Conservation (phyloP, 2,797 vertebrate genomes). For the Synaphobranchus kaupii region DNA sequence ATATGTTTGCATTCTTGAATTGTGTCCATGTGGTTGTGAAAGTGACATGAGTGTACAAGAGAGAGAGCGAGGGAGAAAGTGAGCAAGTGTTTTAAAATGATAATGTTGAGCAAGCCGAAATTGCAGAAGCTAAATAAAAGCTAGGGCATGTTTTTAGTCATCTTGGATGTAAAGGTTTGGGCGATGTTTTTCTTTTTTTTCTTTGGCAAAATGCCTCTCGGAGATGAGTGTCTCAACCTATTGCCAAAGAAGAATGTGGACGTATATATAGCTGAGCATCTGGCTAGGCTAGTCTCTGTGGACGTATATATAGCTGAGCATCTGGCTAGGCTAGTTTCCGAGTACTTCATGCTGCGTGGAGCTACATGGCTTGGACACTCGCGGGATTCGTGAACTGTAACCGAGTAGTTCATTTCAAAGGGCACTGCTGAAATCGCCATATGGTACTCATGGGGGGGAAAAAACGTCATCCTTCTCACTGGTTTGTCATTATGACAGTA, state of each 20-base stretch:
- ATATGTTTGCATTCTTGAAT: conserved; percentile 37
- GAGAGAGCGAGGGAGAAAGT: conserved; percentile 49
- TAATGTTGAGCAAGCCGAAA: conserved; percentile 22
- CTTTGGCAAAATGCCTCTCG: conserved; percentile 53
- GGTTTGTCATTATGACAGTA: conserved; percentile 63
- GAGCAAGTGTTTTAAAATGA: conserved; percentile 47
- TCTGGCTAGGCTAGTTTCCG: background rate
- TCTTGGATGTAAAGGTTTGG: conserved; percentile 52
- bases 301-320: too few species aligned
- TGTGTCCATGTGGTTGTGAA: conserved; percentile 33
- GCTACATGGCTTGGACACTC: background rate
- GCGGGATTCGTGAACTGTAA: conserved; percentile 41
- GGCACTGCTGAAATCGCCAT: conserved; percentile 46
- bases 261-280: background rate
- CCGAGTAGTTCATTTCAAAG: conserved; percentile 42
- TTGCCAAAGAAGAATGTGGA: conserved; percentile 62
- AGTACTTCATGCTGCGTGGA: background rate
- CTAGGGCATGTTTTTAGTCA: conserved; percentile 53
- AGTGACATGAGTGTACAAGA: conserved; percentile 26
- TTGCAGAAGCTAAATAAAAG: conserved; percentile 55
- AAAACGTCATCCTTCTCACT: conserved; percentile 55
- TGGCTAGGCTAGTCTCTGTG: background rate
- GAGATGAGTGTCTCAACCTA: conserved; percentile 54
- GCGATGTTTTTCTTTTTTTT: conserved; percentile 39
- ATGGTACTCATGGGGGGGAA: conserved; percentile 61